Evolutionary conservation across 2,113 vertebrate genomes (phyloP).

Genomic region (Pogona vitticeps): DNA sequence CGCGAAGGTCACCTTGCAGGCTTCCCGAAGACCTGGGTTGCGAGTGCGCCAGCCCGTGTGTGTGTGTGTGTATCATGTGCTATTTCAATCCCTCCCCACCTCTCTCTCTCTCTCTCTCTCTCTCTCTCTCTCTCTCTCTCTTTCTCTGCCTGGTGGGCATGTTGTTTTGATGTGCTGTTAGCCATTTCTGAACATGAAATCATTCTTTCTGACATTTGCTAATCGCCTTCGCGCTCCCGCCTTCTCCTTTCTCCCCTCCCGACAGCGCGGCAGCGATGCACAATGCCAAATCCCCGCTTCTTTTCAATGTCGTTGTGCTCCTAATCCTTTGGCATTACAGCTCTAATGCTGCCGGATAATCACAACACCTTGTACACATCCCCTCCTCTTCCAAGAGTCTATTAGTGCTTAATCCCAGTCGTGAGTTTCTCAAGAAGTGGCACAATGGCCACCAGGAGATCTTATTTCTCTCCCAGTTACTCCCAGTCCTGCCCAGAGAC

Average conservation of each 20-base stretch:
- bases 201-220: conserved; percentile 19
- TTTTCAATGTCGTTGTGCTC: neutral
- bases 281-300: neutral
- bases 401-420: neutral
- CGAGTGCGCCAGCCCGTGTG: neutral
- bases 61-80: neutral
- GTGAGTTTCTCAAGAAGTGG: neutral
- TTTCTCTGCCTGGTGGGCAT: neutral
- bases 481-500: no score
- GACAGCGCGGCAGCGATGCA: no score
- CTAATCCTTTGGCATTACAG: neutral
- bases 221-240: neutral
- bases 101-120: no score
- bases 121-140: no score
- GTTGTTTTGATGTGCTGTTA: neutral
- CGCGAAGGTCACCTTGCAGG: neutral
- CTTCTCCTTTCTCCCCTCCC: neutral
- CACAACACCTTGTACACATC: neutral
- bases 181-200: neutral
- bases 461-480: neutral
- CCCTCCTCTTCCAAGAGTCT: neutral
- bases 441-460: no score
- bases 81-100: neutral
- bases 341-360: neutral
- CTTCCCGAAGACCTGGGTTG: neutral